Base-by-base conservation (phyloP, 2,797 vertebrate species). In the Holocentrus rufus region DNA sequence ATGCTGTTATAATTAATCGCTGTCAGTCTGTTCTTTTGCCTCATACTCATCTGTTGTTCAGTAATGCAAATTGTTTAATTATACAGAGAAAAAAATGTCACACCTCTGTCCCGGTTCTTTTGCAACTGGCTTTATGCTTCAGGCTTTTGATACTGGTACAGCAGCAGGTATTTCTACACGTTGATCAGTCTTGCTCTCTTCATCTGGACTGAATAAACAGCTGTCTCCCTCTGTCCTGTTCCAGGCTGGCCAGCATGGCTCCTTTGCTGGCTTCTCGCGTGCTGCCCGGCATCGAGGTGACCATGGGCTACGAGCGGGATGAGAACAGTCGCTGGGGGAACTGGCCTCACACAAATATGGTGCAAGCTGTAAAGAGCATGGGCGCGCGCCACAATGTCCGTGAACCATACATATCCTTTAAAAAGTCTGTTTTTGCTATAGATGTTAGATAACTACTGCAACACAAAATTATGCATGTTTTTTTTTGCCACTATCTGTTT, bases 321-420 rank as follows among this genome's bases (percentile, higher is more conserved):
- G 92, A 94, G 20, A 90, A 42, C 83, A 90, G 85, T 25, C 92
- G 91, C 87, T 94, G 93, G 92, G 93, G 93, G 0, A 86, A 80
- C 80, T 93, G 93, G 92, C 91, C 92, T 8, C 77, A 94, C 75
- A 93, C 93, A 22, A 91, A 58, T 88, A 91, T 93, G 91, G 92
- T 92, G 71, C 90, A 93, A 81, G 84, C 87, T 1, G 87, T 94
- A 30, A 94, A 93, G 85, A 88, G 63, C 89, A 93, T 94, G 93
- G 92, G 93, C 0, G 92, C 93, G 2, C 90, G 88, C 27, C 92
- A 94, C 86, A 85, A 80, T 1, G 83, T 71, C 77, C 87, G 90
- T 0, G 90, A 94, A 74, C 90, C 92, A 80, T 93, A 92, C 22
- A 93, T 94, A 93, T 93, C 93, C 92, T 94, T 92, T 80, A 30